These are phyloP conservation scores for human (Homo sapiens) DNA, from an alignment of 2,113 vertebrate genomes.

Conservation along the genomic window DNA sequence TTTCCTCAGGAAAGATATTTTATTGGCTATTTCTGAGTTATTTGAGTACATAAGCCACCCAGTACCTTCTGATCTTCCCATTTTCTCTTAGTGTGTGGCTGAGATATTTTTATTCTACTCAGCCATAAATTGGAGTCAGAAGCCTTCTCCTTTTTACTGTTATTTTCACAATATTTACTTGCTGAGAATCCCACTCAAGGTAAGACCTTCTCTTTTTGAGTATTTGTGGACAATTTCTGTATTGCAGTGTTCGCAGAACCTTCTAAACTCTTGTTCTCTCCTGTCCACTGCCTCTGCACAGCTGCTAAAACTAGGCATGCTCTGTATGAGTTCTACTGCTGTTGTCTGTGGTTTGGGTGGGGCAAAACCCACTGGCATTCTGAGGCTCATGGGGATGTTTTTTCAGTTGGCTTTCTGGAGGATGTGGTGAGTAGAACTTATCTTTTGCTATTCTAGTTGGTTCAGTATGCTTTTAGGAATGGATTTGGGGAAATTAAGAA, in stretches of 20 bases:
- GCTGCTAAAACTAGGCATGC: neutral
- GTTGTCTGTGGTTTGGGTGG: neutral
- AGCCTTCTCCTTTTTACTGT: neutral
- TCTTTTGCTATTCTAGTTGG: constrained; percentile 1
- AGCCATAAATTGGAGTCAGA: neutral
- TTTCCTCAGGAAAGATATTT: neutral
- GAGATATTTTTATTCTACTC: neutral
- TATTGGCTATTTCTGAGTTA: neutral
- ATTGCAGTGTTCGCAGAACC: neutral
- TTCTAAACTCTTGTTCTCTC: neutral
- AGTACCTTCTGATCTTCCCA: neutral
- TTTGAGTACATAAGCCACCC: neutral
- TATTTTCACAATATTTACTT: neutral
- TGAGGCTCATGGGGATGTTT: neutral
- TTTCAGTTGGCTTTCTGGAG: constrained; percentile 3
- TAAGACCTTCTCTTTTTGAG: neutral
- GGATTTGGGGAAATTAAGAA: constrained; percentile 1
- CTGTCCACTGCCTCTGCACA: neutral
- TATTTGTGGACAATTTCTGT: neutral
- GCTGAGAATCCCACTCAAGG: neutral
- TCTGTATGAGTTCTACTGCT: neutral
- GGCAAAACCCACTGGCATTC: neutral
- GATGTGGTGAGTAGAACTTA: neutral
- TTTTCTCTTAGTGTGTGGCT: neutral
- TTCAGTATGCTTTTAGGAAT: neutral